These are phyloP conservation scores for Chelonoidis abingdonii DNA, from an alignment of 2,113 vertebrate genomes.

Conservation along the genomic window DNA sequence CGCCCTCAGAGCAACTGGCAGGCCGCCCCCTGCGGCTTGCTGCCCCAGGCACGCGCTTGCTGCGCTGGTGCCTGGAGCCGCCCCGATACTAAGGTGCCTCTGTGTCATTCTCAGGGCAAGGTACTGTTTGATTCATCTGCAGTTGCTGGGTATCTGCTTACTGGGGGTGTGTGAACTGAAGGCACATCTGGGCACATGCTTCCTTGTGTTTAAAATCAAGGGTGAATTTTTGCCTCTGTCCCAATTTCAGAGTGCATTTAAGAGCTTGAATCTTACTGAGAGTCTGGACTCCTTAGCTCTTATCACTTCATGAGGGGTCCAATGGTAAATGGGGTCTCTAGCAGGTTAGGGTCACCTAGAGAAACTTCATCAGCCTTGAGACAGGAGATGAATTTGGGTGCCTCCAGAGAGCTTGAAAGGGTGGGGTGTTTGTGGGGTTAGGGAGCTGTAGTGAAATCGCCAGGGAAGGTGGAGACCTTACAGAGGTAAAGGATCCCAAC, in stretches of 20 bases:
- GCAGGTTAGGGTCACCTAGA: background rate
- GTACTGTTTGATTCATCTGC: background rate
- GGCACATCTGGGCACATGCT: background rate
- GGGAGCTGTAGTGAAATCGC: background rate
- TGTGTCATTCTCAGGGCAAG: accelerated
- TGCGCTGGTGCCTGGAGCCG: no score
- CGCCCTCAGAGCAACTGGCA: no score
- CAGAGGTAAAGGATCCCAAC: background rate
- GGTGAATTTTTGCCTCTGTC: background rate
- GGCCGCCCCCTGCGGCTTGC: no score
- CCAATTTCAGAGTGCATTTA: background rate
- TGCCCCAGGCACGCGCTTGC: no score
- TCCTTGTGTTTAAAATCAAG: background rate
- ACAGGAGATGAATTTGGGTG: background rate
- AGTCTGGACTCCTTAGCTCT: background rate
- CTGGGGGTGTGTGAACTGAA: background rate
- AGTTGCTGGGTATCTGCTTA: background rate
- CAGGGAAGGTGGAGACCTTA: background rate
- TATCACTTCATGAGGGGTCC: background rate
- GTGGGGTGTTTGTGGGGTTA: background rate
- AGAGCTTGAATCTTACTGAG: background rate
- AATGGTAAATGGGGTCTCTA: background rate
- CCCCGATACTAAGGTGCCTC: no score
- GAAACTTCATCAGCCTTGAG: background rate
- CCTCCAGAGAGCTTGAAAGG: background rate